phyloP scores from a whole-genome alignment of 2,797 vertebrate genomes.

The Benthosema pterotum region DNA sequence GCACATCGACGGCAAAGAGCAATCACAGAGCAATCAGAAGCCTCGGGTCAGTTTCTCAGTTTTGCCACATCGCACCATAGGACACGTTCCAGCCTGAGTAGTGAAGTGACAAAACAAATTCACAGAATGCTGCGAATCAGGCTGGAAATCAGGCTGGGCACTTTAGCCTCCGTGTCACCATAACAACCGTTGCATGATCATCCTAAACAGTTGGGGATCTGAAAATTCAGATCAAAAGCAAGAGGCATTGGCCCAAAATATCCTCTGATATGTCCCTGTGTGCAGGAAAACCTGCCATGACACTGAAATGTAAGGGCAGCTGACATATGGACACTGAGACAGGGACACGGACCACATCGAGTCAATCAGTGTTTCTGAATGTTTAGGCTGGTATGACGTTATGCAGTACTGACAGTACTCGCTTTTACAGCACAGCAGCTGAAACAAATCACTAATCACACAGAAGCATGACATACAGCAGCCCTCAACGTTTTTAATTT shows the following conservation, averaged over 20 bases:
- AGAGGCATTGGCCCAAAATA: conserved; percentile 20
- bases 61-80: no score
- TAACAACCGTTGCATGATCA: conserved; percentile 52
- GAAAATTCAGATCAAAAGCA: background rate
- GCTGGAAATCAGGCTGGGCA: background rate
- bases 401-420: conserved; percentile 34
- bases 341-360: conserved; percentile 37
- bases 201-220: conserved; percentile 4
- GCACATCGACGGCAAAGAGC: no score
- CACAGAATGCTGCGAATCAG: no score
- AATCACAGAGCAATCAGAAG: no score
- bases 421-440: conserved; percentile 33
- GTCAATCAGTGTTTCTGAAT: conserved; percentile 32
- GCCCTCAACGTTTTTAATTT: no score
- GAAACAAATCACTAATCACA: conserved; percentile 33
- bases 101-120: no score
- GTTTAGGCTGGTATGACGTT: conserved; percentile 30
- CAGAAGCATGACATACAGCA: no score
- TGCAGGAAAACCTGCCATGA: conserved; percentile 46
- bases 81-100: no score
- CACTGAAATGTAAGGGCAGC: conserved; percentile 49
- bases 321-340: conserved; percentile 34
- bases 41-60: no score
- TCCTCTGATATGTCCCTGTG: conserved; percentile 36
- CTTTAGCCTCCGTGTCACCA: conserved; percentile 53